phyloP scores from a whole-genome alignment of 1,140 invertebrate genomes.

The Drosophila sp. region DNA sequence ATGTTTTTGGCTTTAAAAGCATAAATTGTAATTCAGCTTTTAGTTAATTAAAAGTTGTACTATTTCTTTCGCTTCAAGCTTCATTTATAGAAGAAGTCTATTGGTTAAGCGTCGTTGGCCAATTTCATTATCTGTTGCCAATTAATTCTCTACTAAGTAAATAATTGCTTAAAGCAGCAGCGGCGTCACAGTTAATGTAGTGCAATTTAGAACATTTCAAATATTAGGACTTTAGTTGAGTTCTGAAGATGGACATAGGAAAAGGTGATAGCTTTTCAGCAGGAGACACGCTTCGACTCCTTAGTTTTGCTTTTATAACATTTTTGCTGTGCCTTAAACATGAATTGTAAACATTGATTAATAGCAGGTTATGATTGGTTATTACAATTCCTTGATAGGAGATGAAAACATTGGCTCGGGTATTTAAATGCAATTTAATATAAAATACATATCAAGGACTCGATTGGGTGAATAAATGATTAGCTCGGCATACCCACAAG shows the following conservation, averaged over 20 bases:
- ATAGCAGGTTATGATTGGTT: conserved; percentile 42
- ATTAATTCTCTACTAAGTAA: conserved; percentile 29
- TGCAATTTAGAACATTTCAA: conserved; percentile 4
- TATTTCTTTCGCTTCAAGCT: conserved; percentile 20
- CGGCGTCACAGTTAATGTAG: not conserved
- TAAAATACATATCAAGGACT: not conserved
- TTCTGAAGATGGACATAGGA: conserved; percentile 1
- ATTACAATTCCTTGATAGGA: conserved; percentile 8
- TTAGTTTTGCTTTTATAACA: conserved; percentile 48
- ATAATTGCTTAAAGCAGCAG: not conserved
- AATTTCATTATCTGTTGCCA: conserved; percentile 27
- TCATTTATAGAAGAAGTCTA: conserved; percentile 21
- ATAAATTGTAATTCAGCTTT: not conserved
- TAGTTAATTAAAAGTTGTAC: conserved; percentile 28
- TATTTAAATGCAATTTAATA: conserved; percentile 16
- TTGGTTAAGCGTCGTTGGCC: conserved; percentile 16
- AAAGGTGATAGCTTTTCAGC: conserved; percentile 5
- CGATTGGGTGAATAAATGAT: not conserved
- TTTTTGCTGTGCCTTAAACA: conserved; percentile 18
- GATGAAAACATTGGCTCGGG: not conserved
- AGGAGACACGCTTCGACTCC: conserved; percentile 46
- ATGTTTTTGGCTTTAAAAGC: not conserved
- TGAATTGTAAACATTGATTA: conserved; percentile 53
- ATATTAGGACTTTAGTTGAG: not conserved
- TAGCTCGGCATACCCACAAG: conserved; percentile 14